Evolutionary conservation across 37 sponge, comb jelly and placozoan species (phyloP), one percentile per base, ranked within the genome.

Genomic region (Hormiphora californensis): DNA sequence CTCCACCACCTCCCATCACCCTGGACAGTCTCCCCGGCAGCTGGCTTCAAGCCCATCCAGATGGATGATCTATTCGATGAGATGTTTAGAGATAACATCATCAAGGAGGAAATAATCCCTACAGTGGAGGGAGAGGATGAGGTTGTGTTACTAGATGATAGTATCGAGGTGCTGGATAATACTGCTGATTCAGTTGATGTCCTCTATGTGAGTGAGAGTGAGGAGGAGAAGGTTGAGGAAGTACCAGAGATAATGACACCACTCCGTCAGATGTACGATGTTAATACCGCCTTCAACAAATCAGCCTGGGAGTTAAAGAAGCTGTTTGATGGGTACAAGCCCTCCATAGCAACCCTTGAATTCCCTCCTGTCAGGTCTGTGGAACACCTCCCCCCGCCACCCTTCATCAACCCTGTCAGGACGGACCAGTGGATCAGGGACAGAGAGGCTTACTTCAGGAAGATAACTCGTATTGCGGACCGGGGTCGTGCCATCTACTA

Each of bases 121-220:
- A 17, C 21, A 25, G 25, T 73, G 35, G 30, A 25, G 7, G 38
- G 31, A 7, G 46, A 73, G 17, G 81, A 73, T 41, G n/a, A n/a
- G n/a, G n/a, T n/a, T n/a, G n/a, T n/a, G n/a, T n/a, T n/a, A n/a
- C 38, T 73, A 0, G 21, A 27, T 73, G 81, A 73, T 39, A 4
- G 61, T 21, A 12, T 57, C n/a, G 81, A 73, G 21, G 35, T 73
- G 81, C 81, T 73, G 44, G 43, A 73, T 19, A 19, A 27, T 36
- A 25, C 81, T 33, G 15, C 46, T 41, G 35, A 73, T 28, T 73
- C 81, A n/a, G 81, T 73, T 3, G 81, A 73, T n/a, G 43, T 46
- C 9, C 81, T 73, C 23, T 33, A 73, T 40, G 81, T 73, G 44
- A 73, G 81, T 73, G 81, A 73, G 4, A 73, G 46, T 11, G 81